Conservation (phyloP, 2,113 vertebrate species). For the Polyodon spathula region DNA sequence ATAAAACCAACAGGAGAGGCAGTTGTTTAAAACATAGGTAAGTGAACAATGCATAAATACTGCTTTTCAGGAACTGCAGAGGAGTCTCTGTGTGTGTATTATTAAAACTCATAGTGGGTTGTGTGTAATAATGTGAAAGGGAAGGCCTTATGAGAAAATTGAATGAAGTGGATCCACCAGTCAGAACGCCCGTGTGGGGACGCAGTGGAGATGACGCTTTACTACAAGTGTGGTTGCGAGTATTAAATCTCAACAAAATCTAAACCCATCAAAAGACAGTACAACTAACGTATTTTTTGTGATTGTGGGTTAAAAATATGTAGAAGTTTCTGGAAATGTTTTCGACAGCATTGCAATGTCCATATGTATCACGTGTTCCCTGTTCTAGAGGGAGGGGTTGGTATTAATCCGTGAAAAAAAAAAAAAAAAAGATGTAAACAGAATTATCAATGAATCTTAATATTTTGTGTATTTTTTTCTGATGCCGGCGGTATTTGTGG, state of each 20-base stretch:
- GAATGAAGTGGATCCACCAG: slow-evolving; percentile 10
- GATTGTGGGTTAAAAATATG: not conserved
- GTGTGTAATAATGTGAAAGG: slow-evolving; percentile 7
- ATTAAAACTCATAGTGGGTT: slow-evolving; percentile 15
- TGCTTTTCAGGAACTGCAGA: not conserved
- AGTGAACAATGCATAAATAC: slow-evolving; percentile 26
- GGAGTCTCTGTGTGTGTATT: slow-evolving; percentile 3
- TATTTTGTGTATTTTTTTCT: not conserved
- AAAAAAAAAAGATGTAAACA: not conserved
- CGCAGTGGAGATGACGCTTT: not conserved
- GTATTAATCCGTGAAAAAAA: slow-evolving; percentile 1
- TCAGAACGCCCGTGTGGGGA: slow-evolving; percentile 6
- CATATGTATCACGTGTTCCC: slow-evolving; percentile 62
- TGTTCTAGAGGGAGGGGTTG: slow-evolving; percentile 27
- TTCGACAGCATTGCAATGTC: slow-evolving; percentile 64
- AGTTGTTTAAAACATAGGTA: slow-evolving; percentile 36
- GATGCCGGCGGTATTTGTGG: not conserved
- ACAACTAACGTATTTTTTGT: not conserved
- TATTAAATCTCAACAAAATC: not conserved
- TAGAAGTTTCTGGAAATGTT: slow-evolving; percentile 72
- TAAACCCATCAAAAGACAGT: not conserved
- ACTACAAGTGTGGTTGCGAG: too few relatives aligned
- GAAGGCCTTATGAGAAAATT: slow-evolving; percentile 5
- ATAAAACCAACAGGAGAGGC: slow-evolving; percentile 23
- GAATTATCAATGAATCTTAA: not conserved